Base-by-base conservation (phyloP, 2,797 vertebrate genomes). In the Dryobates pubescens region DNA sequence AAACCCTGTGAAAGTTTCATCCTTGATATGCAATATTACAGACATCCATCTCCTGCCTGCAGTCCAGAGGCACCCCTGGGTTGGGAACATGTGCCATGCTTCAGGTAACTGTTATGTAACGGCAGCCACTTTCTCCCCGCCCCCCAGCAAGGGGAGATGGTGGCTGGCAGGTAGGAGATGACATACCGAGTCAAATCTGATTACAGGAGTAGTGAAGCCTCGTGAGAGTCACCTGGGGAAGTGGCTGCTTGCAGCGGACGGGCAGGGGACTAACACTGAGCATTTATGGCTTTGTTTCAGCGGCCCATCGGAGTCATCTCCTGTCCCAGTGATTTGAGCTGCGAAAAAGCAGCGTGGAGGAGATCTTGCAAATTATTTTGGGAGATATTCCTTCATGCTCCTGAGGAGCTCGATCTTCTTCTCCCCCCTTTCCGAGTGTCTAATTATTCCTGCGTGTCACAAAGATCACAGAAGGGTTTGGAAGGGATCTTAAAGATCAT, bases 41-140 rank as follows among this genome's bases (percentile, higher is more conserved):
- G 65, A 79, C 70, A 93, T 87, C 51, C 27, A 69, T 56, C 87
- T 85, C 68, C 64, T 0, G 3, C 65, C 63, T 89, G 62, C 0
- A 1, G 65, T 80, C 47, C 73, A 82, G 76, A 88, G 63, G 58
- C 74, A 92, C 89, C 90, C 77, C 92, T 92, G 83, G 82, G 92
- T 75, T 95, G 94, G 93, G 95, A 94, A 97, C 71, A 86, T 34
- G 75, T 94, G 91, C 1, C 1, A 61, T 92, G 94, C 86, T 97
- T 97, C 95, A 97, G 97, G 96, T 96, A 97, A 94, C 79, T 7
- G 70, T 98, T 98, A 98, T 88, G 77, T 96, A 98, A 98, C 92
- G 7, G 45, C 1, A 2, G 62, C 32, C 18, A 87, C 73, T 59
- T 61, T 76, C 78, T 51, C 64, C 69, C 63, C 32, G 3, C 62